phyloP scores from a whole-genome alignment of 2,888 invertebrate genomes.

The Andrena haemorrhoa region DNA sequence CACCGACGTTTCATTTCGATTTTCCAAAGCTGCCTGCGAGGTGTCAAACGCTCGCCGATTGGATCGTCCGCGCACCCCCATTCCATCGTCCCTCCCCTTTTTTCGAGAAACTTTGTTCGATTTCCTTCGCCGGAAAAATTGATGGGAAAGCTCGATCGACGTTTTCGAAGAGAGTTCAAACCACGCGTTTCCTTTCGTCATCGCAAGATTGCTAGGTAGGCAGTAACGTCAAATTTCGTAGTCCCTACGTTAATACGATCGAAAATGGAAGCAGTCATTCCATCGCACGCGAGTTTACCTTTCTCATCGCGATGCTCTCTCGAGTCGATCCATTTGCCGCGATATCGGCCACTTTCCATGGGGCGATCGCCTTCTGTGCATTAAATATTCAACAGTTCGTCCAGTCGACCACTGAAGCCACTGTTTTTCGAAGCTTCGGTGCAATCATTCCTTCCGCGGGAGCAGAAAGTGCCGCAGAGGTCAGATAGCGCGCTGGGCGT shows the following conservation, averaged over 20 bases:
- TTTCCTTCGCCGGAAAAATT: conserved; percentile 45
- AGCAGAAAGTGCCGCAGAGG: conserved; percentile 40
- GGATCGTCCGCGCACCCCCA: conserved; percentile 29
- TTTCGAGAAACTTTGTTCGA: conserved; percentile 27
- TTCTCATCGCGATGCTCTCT: not conserved
- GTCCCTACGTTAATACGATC: not conserved
- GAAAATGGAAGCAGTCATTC: too few species aligned
- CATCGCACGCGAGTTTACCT: not conserved
- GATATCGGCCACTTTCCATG: conserved; percentile 8
- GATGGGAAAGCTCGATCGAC: conserved; percentile 21
- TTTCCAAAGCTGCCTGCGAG: conserved; percentile 56
- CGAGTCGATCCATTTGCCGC: conserved; percentile 7
- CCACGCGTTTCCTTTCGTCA: not conserved
- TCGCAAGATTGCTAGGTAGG: not conserved
- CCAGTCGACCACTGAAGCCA: conserved; percentile 29
- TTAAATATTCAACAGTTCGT: conserved; percentile 61
- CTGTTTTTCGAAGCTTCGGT: conserved; percentile 40
- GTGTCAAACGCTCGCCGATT: conserved; percentile 67
- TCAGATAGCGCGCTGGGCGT: conserved; percentile 29
- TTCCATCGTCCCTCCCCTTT: not conserved
- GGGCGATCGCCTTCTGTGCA: conserved; percentile 11
- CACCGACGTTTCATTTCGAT: conserved; percentile 67
- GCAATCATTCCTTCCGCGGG: conserved; percentile 36
- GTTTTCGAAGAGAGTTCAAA: conserved; percentile 6
- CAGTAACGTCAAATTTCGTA: not conserved